These are phyloP conservation scores for Cataglyphis hispanica DNA, from an alignment of 1,140 invertebrate genomes.

Conservation along the genomic window DNA sequence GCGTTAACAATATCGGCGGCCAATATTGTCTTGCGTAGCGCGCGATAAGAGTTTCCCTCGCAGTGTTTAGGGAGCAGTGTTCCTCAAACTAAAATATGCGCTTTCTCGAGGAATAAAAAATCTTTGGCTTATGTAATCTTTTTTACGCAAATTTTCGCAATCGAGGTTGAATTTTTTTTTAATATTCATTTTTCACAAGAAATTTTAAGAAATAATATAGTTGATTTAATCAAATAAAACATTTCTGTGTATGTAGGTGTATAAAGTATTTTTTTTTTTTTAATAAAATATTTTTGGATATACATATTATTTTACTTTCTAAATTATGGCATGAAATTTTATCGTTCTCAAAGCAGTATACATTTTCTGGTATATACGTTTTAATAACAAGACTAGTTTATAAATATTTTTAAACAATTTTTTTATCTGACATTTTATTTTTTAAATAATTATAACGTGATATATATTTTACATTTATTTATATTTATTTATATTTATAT, in stretches of 20 bases:
- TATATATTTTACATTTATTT: too few species aligned
- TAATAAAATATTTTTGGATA: not conserved
- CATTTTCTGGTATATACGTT: too few species aligned
- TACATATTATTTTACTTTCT: not conserved
- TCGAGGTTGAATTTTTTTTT: too few species aligned
- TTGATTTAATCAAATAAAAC: not conserved
- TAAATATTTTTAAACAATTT: too few species aligned
- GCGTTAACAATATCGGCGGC: conserved; percentile 48
- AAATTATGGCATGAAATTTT: too few species aligned
- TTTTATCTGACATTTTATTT: too few species aligned
- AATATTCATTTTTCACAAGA: too few species aligned
- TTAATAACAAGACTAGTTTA: too few species aligned
- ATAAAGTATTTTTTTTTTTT: too few species aligned
- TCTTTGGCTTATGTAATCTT: not conserved
- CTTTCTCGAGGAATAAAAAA: not conserved
- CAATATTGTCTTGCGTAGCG: conserved; percentile 30
- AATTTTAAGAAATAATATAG: not conserved
- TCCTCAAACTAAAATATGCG: not conserved
- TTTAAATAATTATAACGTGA: too few species aligned
- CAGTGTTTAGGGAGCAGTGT: conserved; percentile 8
- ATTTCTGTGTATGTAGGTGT: not conserved
- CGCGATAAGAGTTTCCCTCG: conserved; percentile 41
- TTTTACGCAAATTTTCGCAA: not conserved
- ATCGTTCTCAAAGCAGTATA: too few species aligned
- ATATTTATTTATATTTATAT: too few species aligned